phyloP scores from a whole-genome alignment of 2,113 vertebrate species.

The Mormyrus lacerda region DNA sequence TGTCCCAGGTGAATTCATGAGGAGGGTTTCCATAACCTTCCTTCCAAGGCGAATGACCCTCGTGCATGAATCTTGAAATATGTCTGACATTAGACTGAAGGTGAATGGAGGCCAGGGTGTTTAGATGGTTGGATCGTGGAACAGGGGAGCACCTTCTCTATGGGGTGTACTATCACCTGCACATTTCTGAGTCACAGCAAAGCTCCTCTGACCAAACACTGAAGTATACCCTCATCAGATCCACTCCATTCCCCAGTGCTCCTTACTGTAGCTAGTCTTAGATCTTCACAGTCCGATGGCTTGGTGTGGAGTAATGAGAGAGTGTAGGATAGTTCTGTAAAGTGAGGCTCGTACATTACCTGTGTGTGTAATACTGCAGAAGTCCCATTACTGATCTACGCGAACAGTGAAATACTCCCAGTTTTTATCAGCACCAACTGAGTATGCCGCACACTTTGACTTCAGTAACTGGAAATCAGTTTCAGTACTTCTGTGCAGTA shows the following conservation, averaged over 20 bases:
- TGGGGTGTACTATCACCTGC: neutral
- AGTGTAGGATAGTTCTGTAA: neutral
- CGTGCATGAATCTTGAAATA: neutral
- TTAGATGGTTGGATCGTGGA: neutral
- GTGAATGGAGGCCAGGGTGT: neutral
- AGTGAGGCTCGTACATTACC: neutral
- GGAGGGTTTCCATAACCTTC: neutral
- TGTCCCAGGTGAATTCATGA: neutral
- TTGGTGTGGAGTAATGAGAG: neutral
- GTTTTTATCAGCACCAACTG: neutral
- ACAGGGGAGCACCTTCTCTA: neutral
- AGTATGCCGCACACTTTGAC: neutral
- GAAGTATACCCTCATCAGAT: neutral
- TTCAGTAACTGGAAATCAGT: neutral
- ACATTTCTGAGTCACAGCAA: neutral
- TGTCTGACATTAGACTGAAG: constrained; percentile 3
- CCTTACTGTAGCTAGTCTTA: neutral
- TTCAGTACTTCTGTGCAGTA: neutral
- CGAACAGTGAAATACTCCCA: neutral
- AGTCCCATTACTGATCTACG: neutral
- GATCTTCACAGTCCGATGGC: neutral
- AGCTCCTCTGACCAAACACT: neutral
- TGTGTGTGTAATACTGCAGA: neutral
- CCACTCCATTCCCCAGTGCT: neutral
- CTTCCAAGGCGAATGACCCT: neutral